Conservation (phyloP, 2,888 invertebrate genomes). For the Chrysolina haemoptera region DNA sequence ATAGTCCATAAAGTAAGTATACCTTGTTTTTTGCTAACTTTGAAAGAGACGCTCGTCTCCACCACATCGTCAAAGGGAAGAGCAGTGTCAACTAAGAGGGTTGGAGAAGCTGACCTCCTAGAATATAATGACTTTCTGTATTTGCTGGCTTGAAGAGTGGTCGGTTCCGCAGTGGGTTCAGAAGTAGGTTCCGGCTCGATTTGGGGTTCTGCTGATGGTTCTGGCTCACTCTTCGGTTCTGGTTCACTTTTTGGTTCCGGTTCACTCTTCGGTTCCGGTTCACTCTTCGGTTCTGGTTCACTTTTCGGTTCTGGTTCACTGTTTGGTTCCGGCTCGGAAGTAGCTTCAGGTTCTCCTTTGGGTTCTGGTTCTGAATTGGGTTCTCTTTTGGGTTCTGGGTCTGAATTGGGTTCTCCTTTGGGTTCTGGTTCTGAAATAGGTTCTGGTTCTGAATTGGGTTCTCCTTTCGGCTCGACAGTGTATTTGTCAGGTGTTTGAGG, state of each 20-base stretch:
- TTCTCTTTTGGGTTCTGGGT: too few relatives aligned
- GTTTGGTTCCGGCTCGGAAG: conserved; percentile 39
- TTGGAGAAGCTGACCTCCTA: conserved; percentile 62
- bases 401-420: conserved; percentile 68
- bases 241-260: conserved; percentile 68
- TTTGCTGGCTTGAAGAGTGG: conserved; percentile 59
- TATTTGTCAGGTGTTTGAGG: conserved; percentile 60
- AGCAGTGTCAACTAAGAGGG: conserved; percentile 47
- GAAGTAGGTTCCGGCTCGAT: conserved; percentile 61
- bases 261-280: conserved; percentile 66
- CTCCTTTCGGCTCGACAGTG: conserved; percentile 53
- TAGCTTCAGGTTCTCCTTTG: too few relatives aligned
- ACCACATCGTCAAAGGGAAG: conserved; percentile 76
- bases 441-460: conserved; percentile 61
- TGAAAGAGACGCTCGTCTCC: conserved; percentile 84
- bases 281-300: conserved; percentile 68
- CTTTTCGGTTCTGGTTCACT: conserved; percentile 59
- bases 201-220: conserved; percentile 60
- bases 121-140: conserved; percentile 65
- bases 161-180: conserved; percentile 63
- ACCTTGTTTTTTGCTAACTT: conserved; percentile 79
- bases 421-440: conserved; percentile 59
- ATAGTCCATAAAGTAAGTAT: conserved; percentile 33
- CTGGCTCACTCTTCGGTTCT: conserved; percentile 61
- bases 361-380: conserved; percentile 49